These are phyloP conservation scores for Dendrophyllia cribrosa DNA, from an alignment of 64 coral and sea anemone genomes.

Conservation along the genomic window DNA sequence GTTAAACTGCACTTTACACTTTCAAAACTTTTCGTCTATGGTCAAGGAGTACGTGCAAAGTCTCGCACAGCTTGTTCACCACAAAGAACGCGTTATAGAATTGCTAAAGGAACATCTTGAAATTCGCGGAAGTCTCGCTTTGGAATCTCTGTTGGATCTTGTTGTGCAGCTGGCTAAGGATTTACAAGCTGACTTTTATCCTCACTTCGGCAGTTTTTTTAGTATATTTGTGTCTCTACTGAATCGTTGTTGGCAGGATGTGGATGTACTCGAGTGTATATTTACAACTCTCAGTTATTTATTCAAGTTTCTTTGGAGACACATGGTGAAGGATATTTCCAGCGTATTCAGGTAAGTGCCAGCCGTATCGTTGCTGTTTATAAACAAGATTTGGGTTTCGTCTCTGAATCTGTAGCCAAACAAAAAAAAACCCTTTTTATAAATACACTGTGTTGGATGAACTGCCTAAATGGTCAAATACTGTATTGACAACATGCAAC, in stretches of 20 bases:
- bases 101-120: slow-evolving; percentile 76
- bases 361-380: not conserved
- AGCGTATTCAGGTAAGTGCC: slow-evolving; percentile 76
- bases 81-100: slow-evolving; percentile 69
- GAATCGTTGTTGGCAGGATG: slow-evolving; percentile 65
- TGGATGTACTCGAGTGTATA: slow-evolving; percentile 74
- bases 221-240: slow-evolving; percentile 65
- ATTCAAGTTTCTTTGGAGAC: slow-evolving; percentile 92
- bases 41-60: slow-evolving; percentile 73
- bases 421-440: too few relatives aligned
- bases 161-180: slow-evolving; percentile 88
- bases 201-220: slow-evolving; percentile 86
- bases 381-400: not conserved
- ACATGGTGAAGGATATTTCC: slow-evolving; percentile 88
- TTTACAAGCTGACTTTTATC: slow-evolving; percentile 87
- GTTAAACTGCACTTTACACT: slow-evolving; percentile 93
- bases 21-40: slow-evolving; percentile 77
- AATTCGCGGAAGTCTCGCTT: slow-evolving; percentile 52
- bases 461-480: too few relatives aligned
- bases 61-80: slow-evolving; percentile 86
- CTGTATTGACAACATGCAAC: too few relatives aligned
- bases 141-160: slow-evolving; percentile 81
- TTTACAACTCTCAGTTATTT: slow-evolving; percentile 88
- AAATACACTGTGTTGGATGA: too few relatives aligned
- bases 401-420: too few relatives aligned